Conservation (phyloP, 2,797 vertebrate species). For the Crenuchus spilurus region DNA sequence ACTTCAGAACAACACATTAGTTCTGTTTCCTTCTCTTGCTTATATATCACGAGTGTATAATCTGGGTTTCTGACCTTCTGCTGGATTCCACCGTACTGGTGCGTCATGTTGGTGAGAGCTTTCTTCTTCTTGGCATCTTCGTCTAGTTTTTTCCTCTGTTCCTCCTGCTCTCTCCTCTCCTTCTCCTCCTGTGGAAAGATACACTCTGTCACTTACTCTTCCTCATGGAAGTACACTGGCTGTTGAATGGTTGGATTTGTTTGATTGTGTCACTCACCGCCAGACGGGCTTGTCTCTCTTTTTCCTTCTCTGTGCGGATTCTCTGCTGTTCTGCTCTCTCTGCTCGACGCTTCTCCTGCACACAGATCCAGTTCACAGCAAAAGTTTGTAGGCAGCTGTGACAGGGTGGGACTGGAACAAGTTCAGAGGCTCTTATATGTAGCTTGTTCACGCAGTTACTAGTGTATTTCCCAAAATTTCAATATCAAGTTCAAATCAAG, state of each 20-base stretch:
- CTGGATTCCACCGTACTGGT: constrained; percentile 72
- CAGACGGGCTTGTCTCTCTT: constrained; percentile 72
- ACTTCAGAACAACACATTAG: not conserved
- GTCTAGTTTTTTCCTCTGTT: constrained; percentile 73
- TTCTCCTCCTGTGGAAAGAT: constrained; percentile 73
- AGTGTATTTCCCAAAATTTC: no score
- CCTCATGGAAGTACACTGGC: not conserved
- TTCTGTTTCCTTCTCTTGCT: not conserved
- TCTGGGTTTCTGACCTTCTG: constrained; percentile 67
- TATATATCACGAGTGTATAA: not conserved
- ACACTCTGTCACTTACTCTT: not conserved
- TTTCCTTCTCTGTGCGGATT: constrained; percentile 73
- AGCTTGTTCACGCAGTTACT: no score
- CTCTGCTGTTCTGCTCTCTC: constrained; percentile 78
- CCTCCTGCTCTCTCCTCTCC: constrained; percentile 74
- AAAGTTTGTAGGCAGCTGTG: not conserved
- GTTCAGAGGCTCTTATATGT: no score
- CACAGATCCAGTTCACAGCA: not conserved
- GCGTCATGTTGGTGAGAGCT: constrained; percentile 75
- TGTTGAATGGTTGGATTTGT: not conserved
- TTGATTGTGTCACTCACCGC: constrained; percentile 65
- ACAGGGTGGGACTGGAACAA: not conserved
- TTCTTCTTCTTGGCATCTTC: constrained; percentile 80
- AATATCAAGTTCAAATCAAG: no score
- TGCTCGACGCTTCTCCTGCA: constrained; percentile 76